These are phyloP conservation scores for Carpatolechia fugitivella DNA, from an alignment of 2,888 invertebrate species.

Conservation along the genomic window DNA sequence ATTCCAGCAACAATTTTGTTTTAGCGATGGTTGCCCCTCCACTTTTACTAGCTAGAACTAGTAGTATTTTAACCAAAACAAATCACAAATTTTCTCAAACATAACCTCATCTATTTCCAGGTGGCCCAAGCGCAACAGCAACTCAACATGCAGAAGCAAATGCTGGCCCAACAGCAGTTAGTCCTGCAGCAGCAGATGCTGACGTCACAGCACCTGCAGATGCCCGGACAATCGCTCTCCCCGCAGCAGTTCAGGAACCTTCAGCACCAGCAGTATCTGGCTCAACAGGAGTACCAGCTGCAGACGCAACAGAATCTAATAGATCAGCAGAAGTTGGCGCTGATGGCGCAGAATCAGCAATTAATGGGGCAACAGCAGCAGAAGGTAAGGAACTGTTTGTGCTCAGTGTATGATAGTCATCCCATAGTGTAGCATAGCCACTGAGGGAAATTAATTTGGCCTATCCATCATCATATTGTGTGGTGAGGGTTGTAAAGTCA, in stretches of 20 bases:
- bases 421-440: too few relatives aligned
- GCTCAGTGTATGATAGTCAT: too few relatives aligned
- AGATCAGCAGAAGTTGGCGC: conserved; percentile 76
- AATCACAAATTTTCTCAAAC: too few relatives aligned
- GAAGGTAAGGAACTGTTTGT: conserved; percentile 49
- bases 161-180: conserved; percentile 68
- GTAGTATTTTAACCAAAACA: too few relatives aligned
- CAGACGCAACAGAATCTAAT: conserved; percentile 78
- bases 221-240: conserved; percentile 70
- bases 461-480: too few relatives aligned
- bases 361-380: conserved; percentile 77
- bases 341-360: conserved; percentile 72
- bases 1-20: too few relatives aligned
- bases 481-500: too few relatives aligned
- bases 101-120: background rate
- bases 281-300: conserved; percentile 72
- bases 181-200: conserved; percentile 74
- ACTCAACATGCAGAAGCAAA: conserved; percentile 70
- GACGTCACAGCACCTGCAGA: conserved; percentile 60
- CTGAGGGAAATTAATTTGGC: too few relatives aligned
- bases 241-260: conserved; percentile 66
- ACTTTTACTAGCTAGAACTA: too few relatives aligned
- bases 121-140: conserved; percentile 68
- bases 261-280: conserved; percentile 73
- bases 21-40: too few relatives aligned